Percentiles rank a stretch among this genome's conserved stretches.
phyloP scores from a whole-genome alignment of 2,113 vertebrate species.

The Poeciliopsis turrubarensis region DNA sequence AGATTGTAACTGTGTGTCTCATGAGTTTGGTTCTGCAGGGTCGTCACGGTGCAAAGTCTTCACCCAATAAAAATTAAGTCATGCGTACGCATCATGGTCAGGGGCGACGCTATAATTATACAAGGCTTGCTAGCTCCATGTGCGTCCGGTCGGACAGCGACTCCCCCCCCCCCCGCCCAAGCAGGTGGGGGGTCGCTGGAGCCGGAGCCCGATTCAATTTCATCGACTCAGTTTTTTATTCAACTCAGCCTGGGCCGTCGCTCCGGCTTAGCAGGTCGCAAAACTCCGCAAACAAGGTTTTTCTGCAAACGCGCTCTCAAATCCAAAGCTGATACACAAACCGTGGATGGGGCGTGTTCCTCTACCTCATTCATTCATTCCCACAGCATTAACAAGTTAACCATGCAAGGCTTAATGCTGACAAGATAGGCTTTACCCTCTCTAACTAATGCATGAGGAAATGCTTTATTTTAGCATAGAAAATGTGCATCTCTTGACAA shows the following conservation, averaged over 20 bases:
- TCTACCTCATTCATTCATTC: neutral
- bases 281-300: conserved; percentile 1
- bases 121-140: conserved; percentile 35
- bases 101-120: conserved; percentile 70
- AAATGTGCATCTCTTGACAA: conserved; percentile 22
- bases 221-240: conserved; percentile 63
- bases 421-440: neutral
- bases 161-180: conserved; percentile 29
- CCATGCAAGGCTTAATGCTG: conserved; percentile 24
- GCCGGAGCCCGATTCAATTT: conserved; percentile 68
- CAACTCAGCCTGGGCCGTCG: conserved; percentile 15
- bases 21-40: neutral
- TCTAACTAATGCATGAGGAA: conserved; percentile 10
- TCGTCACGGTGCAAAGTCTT: conserved; percentile 16
- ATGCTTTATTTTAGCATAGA: conserved; percentile 7
- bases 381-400: conserved; percentile 14
- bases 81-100: conserved; percentile 46
- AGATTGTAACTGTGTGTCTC: neutral
- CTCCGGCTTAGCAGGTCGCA: conserved; percentile 10
- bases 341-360: neutral
- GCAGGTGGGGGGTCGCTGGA: too few species aligned
- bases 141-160: conserved; percentile 44
- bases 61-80: conserved; percentile 61
- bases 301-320: neutral
- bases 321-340: neutral